phyloP scores from a whole-genome alignment of 2,113 vertebrate species.

The Erythrolamprus reginae region DNA sequence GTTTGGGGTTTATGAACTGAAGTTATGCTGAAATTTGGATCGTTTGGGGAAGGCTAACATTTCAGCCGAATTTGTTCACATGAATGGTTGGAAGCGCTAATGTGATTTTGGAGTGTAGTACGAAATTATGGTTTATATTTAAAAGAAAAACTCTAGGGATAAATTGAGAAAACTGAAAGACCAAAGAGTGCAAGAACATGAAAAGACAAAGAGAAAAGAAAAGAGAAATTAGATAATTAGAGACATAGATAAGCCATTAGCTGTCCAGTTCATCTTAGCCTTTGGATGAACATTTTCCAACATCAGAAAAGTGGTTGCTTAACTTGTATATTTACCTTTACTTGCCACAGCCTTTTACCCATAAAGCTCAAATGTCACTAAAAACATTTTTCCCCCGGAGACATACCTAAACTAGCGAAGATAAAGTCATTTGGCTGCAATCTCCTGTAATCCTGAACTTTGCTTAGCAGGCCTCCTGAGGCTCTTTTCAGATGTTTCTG shows the following conservation, averaged over 20 bases:
- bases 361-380: neutral
- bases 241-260: neutral
- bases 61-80: neutral
- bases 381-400: neutral
- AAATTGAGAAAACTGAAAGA: neutral
- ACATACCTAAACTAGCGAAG: neutral
- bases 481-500: slow-evolving; percentile 6
- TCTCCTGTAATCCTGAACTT: neutral
- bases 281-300: neutral
- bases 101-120: neutral
- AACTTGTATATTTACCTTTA: neutral
- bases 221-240: neutral
- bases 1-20: slow-evolving; percentile 21
- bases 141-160: slow-evolving; percentile 1
- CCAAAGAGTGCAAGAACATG: neutral
- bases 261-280: neutral
- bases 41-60: slow-evolving; percentile 39
- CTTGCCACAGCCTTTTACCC: neutral
- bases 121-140: neutral
- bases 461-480: neutral
- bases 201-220: neutral
- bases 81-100: neutral
- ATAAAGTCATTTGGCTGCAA: slow-evolving; percentile 7
- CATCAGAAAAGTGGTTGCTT: neutral
- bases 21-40: slow-evolving; percentile 33